Evolutionary conservation across 2,888 invertebrate genomes (phyloP), one percentile per base, ranked within the genome.

Genomic region (Gymnoscelis rufifasciata): DNA sequence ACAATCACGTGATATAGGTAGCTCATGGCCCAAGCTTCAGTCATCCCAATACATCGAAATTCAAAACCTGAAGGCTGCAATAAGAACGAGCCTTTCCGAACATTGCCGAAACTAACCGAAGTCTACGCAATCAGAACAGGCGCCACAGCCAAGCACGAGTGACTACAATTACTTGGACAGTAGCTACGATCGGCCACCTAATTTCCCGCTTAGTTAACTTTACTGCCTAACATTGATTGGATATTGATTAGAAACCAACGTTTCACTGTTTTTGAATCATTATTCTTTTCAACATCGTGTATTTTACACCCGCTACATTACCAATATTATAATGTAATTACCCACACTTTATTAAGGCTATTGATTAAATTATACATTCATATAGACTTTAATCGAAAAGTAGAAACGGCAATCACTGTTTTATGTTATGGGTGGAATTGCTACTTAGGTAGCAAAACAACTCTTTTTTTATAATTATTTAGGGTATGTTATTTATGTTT

Each of bases 201-300:
- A 88, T 88, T 88, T 88, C 84, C 62, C 86, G 88, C 74, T 88
- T 82, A 84, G 87, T 88, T 88, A 87, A 84, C 77, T 88, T 88
- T 87, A 87, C 77, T 66, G 62, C 83, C 66, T 54, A 51, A 60
- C 73, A 63, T 71, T 86, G 88, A 88, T 88, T 87, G 87, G 82
- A 83, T 78, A 83, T 87, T 87, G 87, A 88, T 87, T 88, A 87
- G 83, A 86, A 77, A 63, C 72, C 71, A 66, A 69, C 68, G 76
- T 83, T 82, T 76, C 79, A 73, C 74, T 64, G 63, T 71, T 80
- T 77, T 74, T 80, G 82, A 52, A 79, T 74, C 72, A 70, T 73
- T 70, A 76, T 81, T 79, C 74, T 81, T 81, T 79, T 71, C 74
- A 70, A 83, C 84, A 84, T 77, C 70, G 71, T 62, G 73, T 66